Conservation (phyloP, 2,113 vertebrate genomes). For the Ellobius talpinus region DNA sequence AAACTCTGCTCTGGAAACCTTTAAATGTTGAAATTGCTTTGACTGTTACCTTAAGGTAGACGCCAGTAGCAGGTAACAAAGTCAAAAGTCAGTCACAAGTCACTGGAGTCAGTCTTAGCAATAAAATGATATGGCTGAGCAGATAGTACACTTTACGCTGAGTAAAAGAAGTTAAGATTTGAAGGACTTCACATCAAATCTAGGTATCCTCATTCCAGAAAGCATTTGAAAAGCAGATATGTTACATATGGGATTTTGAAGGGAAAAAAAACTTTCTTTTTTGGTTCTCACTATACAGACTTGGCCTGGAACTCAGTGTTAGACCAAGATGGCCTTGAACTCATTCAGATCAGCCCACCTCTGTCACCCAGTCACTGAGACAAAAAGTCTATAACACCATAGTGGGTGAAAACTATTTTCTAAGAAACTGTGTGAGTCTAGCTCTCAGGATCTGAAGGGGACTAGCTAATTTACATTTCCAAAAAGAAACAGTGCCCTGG, state of each 20-base stretch:
- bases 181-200: neutral
- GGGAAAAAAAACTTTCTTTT: neutral
- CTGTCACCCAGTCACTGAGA: neutral
- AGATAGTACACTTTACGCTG: neutral
- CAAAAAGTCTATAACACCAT: neutral
- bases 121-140: neutral
- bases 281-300: neutral
- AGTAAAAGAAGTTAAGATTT: slow-evolving; percentile 21
- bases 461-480: neutral
- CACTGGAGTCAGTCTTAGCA: neutral
- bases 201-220: slow-evolving; percentile 3
- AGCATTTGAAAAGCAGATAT: neutral
- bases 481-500: slow-evolving; percentile 22
- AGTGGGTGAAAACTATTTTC: neutral
- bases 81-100: neutral
- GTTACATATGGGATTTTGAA: neutral
- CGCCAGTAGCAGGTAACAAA: neutral
- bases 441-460: slow-evolving; percentile 4
- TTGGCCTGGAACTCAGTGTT: neutral
- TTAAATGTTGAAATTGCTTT: slow-evolving; percentile 47
- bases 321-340: neutral
- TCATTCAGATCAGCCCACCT: neutral
- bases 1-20: neutral
- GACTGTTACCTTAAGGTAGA: neutral
- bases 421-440: neutral